These are phyloP conservation scores for Choristoneura rosaceana DNA, from an alignment of 2,888 invertebrate genomes.

Conservation along the genomic window DNA sequence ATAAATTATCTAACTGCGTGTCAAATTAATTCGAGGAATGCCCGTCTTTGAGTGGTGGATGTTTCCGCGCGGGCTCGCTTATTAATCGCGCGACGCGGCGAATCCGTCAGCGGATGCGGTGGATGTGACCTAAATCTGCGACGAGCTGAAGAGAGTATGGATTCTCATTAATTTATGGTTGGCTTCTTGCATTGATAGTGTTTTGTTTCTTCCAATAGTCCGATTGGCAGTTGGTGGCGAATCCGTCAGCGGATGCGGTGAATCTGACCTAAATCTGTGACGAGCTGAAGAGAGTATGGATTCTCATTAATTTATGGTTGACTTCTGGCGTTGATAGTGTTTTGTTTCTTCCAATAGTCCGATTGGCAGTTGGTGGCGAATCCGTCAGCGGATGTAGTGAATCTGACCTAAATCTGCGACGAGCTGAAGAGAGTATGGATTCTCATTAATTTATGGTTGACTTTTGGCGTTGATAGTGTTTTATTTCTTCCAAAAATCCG, in stretches of 20 bases:
- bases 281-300: not conserved
- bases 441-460: not conserved
- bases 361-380: not conserved
- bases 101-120: conserved; percentile 43
- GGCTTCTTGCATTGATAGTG: not conserved
- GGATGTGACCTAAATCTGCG: conserved; percentile 23
- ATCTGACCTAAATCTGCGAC: not conserved
- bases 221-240: not conserved
- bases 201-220: not conserved
- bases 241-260: not conserved
- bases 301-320: not conserved
- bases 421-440: not conserved
- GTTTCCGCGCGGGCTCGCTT: conserved; percentile 71
- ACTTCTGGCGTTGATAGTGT: not conserved
- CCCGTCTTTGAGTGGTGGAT: conserved; percentile 68
- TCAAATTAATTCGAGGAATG: conserved; percentile 85
- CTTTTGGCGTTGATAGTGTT: not conserved
- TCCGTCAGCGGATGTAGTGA: not conserved
- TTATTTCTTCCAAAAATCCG: not conserved
- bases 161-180: not conserved
- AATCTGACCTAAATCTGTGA: not conserved
- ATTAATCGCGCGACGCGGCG: conserved; percentile 68
- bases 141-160: not conserved
- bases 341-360: not conserved
- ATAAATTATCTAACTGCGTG: conserved; percentile 84